Conservation (phyloP, 2,888 invertebrate genomes). For the Serrognathus titanus region DNA sequence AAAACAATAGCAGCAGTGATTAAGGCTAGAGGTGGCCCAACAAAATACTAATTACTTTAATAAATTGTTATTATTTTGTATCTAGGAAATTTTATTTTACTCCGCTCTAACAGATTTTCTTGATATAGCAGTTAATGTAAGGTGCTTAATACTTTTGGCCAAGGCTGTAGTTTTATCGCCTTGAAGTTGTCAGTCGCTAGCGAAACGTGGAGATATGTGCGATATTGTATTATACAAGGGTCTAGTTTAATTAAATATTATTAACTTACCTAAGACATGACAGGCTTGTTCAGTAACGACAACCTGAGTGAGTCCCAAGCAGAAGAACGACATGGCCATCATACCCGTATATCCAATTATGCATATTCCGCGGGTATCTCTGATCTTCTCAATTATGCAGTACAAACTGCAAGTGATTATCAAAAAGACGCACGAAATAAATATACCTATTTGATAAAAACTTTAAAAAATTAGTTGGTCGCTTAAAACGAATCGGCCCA, state of each 20-base stretch:
- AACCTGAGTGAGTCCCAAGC: slow-evolving; percentile 33
- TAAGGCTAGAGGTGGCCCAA: too few relatives aligned
- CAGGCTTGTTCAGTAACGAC: slow-evolving; percentile 29
- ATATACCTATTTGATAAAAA: slow-evolving; percentile 21
- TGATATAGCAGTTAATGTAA: too few relatives aligned
- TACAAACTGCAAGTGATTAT: slow-evolving; percentile 23
- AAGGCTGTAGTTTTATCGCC: too few relatives aligned
- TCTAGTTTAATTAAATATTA: background rate
- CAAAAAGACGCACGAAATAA: slow-evolving; percentile 23
- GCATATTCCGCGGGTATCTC: slow-evolving; percentile 34
- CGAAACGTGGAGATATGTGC: too few relatives aligned
- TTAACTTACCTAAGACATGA: slow-evolving; percentile 33
- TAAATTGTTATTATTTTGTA: too few relatives aligned
- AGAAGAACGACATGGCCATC: slow-evolving; percentile 37
- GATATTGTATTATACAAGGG: too few relatives aligned
- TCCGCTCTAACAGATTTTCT: too few relatives aligned
- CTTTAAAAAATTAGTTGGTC: background rate
- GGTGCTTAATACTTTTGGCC: too few relatives aligned
- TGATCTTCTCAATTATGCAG: slow-evolving; percentile 17
- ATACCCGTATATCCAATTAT: slow-evolving; percentile 33
- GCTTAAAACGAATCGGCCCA: background rate
- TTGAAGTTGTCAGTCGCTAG: too few relatives aligned
- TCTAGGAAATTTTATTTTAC: too few relatives aligned
- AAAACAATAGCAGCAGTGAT: too few relatives aligned
- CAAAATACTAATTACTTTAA: too few relatives aligned